Conservation (phyloP, 2,113 vertebrate species). For the Platichthys flesus region DNA sequence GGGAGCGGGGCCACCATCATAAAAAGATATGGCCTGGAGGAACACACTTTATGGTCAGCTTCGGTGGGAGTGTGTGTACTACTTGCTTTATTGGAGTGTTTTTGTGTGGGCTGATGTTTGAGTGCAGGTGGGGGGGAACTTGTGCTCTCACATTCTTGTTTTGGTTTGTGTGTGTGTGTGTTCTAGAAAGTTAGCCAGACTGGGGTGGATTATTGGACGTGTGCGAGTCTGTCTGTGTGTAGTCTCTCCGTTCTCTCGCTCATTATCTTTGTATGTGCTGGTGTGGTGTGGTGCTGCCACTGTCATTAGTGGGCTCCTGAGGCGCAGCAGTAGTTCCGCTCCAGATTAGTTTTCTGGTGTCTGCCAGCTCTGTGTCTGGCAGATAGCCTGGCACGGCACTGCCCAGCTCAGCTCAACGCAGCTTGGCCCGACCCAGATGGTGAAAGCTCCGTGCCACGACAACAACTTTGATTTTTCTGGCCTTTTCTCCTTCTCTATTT, state of each 20-base stretch:
- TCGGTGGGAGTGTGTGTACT: conserved; percentile 51
- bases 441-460: conserved; percentile 73
- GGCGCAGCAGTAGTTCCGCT: conserved; percentile 79
- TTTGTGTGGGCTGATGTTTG: conserved; percentile 59
- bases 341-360: conserved; percentile 78
- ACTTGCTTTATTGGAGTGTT: conserved; percentile 57
- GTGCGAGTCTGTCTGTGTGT: conserved; percentile 55
- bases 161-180: conserved; percentile 38
- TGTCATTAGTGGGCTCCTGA: conserved; percentile 82
- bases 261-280: conserved; percentile 75
- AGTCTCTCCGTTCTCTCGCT: conserved; percentile 66
- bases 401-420: conserved; percentile 72
- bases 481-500: conserved; percentile 45
- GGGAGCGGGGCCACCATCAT: conserved; percentile 65
- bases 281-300: conserved; percentile 66
- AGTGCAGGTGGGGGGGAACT: conserved; percentile 51
- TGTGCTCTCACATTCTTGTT: conserved; percentile 45
- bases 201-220: conserved; percentile 61
- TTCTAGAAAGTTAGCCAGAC: conserved; percentile 38
- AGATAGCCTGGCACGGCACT: conserved; percentile 72
- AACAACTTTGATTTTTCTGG: conserved; percentile 74
- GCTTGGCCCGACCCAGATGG: conserved; percentile 79
- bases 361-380: conserved; percentile 82
- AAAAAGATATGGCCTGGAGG: conserved; percentile 76
- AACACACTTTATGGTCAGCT: conserved; percentile 71